These are phyloP conservation scores for Parnassius apollo DNA, from an alignment of 2,888 invertebrate genomes.

Conservation along the genomic window DNA sequence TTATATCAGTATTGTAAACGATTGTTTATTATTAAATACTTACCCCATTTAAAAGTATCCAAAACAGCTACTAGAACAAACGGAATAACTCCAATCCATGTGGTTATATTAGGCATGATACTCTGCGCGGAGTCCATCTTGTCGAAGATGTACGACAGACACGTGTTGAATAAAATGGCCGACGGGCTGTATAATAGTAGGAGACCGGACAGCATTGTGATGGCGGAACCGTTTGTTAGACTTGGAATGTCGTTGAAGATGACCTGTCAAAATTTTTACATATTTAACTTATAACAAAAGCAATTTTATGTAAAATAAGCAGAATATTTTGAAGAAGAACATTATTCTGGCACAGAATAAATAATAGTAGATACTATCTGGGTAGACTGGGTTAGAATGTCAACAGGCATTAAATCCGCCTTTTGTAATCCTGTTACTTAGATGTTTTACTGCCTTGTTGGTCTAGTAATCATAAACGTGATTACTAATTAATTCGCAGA, in stretches of 20 bases:
- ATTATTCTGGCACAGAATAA: no score
- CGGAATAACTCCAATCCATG: constrained; percentile 87
- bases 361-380: no score
- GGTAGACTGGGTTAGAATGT: no score
- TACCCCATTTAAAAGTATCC: constrained; percentile 87
- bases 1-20: neutral
- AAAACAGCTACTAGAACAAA: constrained; percentile 86
- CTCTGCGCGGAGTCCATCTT: constrained; percentile 91
- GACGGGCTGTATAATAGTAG: constrained; percentile 87
- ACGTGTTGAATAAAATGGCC: constrained; percentile 88
- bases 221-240: constrained; percentile 85
- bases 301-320: no score
- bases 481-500: no score
- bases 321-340: no score
- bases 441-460: no score
- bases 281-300: neutral
- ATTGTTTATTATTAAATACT: constrained; percentile 40
- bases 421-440: no score
- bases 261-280: constrained; percentile 61
- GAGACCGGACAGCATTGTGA: constrained; percentile 84
- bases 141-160: constrained; percentile 89
- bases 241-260: constrained; percentile 86
- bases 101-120: constrained; percentile 88
- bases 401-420: no score
- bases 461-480: no score